Percentiles rank a stretch among this genome's conserved stretches.
Evolutionary conservation across 1,140 invertebrate genomes (phyloP).

Genomic region (Platyscapa corneri): DNA sequence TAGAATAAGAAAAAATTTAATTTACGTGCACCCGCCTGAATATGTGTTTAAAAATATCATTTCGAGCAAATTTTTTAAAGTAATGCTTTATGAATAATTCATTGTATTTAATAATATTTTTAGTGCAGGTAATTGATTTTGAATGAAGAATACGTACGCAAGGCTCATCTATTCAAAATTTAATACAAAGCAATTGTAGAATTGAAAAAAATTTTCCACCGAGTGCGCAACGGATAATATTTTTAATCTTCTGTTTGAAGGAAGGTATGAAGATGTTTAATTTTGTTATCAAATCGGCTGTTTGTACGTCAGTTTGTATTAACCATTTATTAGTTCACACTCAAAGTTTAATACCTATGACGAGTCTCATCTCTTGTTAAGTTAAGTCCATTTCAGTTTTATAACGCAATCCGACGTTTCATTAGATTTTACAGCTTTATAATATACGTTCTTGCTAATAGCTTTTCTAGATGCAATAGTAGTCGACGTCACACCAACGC

Average conservation of each 20-base stretch:
- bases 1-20: not conserved
- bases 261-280: not conserved
- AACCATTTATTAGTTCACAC: slow-evolving; percentile 12
- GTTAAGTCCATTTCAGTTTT: slow-evolving; percentile 1
- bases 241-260: not conserved
- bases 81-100: not conserved
- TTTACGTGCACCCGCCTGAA: not conserved
- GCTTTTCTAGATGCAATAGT: not conserved
- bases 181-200: not conserved
- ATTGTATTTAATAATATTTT: not conserved
- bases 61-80: not conserved
- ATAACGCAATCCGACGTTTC: slow-evolving; percentile 21
- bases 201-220: not conserved
- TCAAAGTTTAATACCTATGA: not conserved
- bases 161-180: not conserved
- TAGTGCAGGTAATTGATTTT: not conserved
- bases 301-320: not conserved
- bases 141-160: not conserved
- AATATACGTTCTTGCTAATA: slow-evolving; percentile 13
- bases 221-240: not conserved
- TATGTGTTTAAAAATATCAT: not conserved
- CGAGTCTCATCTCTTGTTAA: slow-evolving; percentile 7
- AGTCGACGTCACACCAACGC: not conserved
- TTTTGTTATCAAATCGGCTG: slow-evolving; percentile 2
- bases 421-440: slow-evolving; percentile 29